These are phyloP conservation scores for Hemicrepidius hirtus DNA, from an alignment of 2,888 invertebrate genomes.

Conservation along the genomic window DNA sequence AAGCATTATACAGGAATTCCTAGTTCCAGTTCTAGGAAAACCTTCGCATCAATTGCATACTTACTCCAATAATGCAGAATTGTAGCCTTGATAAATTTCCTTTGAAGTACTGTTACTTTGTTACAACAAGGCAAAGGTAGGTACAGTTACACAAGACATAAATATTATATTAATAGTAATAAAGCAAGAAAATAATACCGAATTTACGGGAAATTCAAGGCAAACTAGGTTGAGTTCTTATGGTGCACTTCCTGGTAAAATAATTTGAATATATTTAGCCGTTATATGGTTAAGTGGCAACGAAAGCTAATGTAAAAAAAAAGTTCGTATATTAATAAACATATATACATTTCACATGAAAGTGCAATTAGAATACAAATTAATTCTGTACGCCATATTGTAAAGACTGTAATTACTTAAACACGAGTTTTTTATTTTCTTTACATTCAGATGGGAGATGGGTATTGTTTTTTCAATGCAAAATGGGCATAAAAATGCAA, in stretches of 20 bases:
- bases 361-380: too few species aligned
- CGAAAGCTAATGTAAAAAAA: not conserved
- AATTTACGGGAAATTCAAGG: constrained; percentile 31
- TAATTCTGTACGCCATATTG: too few species aligned
- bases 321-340: too few species aligned
- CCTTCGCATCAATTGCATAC: constrained; percentile 32
- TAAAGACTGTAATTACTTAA: too few species aligned
- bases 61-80: constrained; percentile 9
- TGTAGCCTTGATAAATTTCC: constrained; percentile 20
- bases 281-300: too few species aligned
- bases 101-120: constrained; percentile 28
- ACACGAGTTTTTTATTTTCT: too few species aligned
- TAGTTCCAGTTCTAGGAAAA: constrained; percentile 29
- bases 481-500: too few species aligned
- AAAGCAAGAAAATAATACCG: constrained; percentile 29
- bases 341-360: too few species aligned
- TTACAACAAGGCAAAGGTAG: not conserved
- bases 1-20: constrained; percentile 13
- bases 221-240: constrained; percentile 17
- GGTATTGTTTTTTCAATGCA: too few species aligned
- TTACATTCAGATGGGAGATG: too few species aligned
- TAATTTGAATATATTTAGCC: not conserved
- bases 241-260: constrained; percentile 15
- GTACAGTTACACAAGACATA: constrained; percentile 14
- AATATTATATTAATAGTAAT: not conserved